Evolutionary conservation across 2,113 vertebrate species (phyloP), one percentile per base, ranked within the genome.

Genomic region (Phodopus roborovskii): DNA sequence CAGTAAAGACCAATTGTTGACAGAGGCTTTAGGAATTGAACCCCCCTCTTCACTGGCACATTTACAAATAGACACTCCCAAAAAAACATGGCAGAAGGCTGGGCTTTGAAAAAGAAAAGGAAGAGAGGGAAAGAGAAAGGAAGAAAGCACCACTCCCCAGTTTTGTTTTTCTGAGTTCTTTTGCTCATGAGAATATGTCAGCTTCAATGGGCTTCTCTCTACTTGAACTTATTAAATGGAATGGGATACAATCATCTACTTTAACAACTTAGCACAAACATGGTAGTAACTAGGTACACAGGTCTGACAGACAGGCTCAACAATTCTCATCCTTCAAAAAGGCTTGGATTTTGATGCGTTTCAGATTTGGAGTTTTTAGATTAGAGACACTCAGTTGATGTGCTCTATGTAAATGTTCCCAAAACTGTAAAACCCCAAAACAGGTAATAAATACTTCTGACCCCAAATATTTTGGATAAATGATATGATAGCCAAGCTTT

Each of bases 31-130:
- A 77, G 26, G n/a, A 22, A 9, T 1, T 50, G 60, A 93, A 74
- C 39, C 15, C 64, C 45, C 90, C 13, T 82, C 3, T 68, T 2
- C 58, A 26, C 1, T 30, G n/a, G 70, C 13, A 22, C 15, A 42
- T 85, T 70, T 77, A 48, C 30, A 26, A 26, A 90, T 73, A 88
- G 96, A 94, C 94, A 74, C 5, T 86, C 56, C 26, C 9, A 86
- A 64, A 42, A 64, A 42, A 9, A 50, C 81, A 33, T 92, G 77
- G 9, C 6, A 42, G 20, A 5, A 79, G 19, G 82, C 50, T 12
- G 15, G 5, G 19, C 7, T 30, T 7, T 56, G 39, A 64, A 26
- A 8, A 33, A 48, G 16, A 13, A 6, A 84, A 74, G 45, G 6
- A 45, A n/a, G n/a, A n/a, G n/a, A 45, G 6, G 45, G 39, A 64